These are phyloP conservation scores for Polia nebulosa DNA, from an alignment of 2,888 invertebrate species.

Conservation along the genomic window DNA sequence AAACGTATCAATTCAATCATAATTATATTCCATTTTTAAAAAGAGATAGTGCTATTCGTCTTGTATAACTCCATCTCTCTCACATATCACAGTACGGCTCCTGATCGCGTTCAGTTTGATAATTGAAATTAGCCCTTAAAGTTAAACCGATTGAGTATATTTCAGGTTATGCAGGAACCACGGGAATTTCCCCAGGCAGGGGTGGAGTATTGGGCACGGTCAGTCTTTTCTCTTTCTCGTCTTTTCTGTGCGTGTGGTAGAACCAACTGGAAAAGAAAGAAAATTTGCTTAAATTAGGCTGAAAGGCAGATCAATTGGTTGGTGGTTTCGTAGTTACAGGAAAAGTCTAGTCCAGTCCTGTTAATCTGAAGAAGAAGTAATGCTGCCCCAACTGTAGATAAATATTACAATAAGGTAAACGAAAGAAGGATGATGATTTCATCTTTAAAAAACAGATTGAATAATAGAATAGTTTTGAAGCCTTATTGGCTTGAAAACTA, in stretches of 20 bases:
- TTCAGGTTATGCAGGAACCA: conserved; percentile 40
- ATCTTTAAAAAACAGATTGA: too few relatives aligned
- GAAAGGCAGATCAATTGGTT: background rate
- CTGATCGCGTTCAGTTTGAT: background rate
- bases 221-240: conserved; percentile 76
- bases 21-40: background rate
- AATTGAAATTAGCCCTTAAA: background rate
- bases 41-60: background rate
- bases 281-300: background rate
- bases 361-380: background rate
- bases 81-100: background rate
- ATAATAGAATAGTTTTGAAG: too few relatives aligned
- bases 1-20: background rate
- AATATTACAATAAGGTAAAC: too few relatives aligned
- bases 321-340: background rate
- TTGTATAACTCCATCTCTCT: background rate
- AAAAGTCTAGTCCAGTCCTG: too few relatives aligned
- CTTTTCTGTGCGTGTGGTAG: conserved; percentile 80
- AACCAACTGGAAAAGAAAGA: conserved; percentile 81
- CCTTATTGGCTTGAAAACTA: too few relatives aligned
- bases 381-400: background rate
- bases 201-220: conserved; percentile 62
- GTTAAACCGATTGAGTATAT: background rate
- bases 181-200: conserved; percentile 45
- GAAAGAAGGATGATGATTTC: too few relatives aligned